Conservation (phyloP, 2,113 vertebrate species). For the Bothrops jararaca region DNA sequence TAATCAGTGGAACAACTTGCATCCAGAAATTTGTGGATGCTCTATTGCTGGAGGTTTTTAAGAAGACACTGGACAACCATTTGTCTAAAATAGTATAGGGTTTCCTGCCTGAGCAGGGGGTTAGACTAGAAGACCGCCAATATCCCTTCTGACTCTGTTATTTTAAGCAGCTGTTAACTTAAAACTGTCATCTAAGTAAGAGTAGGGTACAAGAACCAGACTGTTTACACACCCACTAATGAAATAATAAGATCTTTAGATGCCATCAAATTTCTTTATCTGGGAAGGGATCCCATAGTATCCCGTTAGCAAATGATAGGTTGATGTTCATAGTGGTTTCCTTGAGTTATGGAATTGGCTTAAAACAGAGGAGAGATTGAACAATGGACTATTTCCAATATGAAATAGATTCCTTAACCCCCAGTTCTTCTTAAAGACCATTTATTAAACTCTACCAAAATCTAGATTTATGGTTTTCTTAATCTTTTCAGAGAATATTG, state of each 20-base stretch:
- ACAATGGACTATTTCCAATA: background rate
- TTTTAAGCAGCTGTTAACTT: background rate
- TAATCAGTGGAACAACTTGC: background rate
- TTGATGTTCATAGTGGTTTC: background rate
- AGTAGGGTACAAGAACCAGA: background rate
- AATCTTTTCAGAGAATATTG: background rate
- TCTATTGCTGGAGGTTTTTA: background rate
- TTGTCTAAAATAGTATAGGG: background rate
- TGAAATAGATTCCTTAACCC: background rate
- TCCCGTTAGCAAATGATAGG: background rate
- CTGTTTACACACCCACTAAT: background rate
- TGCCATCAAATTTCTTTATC: background rate
- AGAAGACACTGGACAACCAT: background rate
- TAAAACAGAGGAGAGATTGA: background rate
- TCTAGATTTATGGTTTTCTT: background rate
- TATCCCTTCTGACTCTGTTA: background rate
- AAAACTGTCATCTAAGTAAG: background rate
- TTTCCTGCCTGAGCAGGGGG: background rate
- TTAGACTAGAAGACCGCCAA: background rate
- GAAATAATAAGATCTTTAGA: background rate
- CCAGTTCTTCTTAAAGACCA: background rate
- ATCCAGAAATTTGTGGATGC: background rate
- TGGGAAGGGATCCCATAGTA: background rate
- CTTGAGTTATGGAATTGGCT: background rate
- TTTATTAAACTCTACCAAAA: background rate